Base-by-base conservation (phyloP, 2,113 vertebrate genomes). In the Prietella phreatophila region DNA sequence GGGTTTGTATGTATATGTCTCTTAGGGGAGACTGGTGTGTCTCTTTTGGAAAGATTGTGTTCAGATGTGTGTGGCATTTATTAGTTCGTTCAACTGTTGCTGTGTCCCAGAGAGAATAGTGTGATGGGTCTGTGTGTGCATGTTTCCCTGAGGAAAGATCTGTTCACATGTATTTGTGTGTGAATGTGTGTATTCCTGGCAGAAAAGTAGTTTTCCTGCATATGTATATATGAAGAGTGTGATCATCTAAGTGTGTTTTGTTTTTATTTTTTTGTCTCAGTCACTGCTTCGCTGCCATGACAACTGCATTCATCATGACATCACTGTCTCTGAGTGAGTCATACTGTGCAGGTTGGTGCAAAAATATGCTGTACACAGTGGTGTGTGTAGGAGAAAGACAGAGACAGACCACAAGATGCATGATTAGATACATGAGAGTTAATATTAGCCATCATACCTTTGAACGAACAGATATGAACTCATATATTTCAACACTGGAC, bases 261-360 rank as follows among this genome's bases (percentile, higher is more conserved):
- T n/a, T 19, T 58, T 5, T 61, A 9, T 61, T 13, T 82, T 36
- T 88, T 65, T 56, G 76, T 36, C 71, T 75, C 60, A 67, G 88
- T 88, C 86, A 90, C 86, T 13, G 83, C 81, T 47, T 33, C 60
- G 93, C 94, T 93, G 86, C 93, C 93, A 93, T 93, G 93, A 91
- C 86, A 94, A 95, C 94, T 91, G 90, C 89, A 71, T 91, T 65
- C 56, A 84, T 50, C 88, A 88, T 94, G 95, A 95, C 92, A 91
- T 94, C 94, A 94, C 82, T 91, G 93, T 92, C 90, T 92, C 86
- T 90, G 76, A 90, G 91, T 94, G 94, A 94, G 92, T 95, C 95
- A 93, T 91, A 65, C 88, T 90, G 83, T 63, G 80, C 89, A 85
- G 88, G 90, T 89, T 82, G 61, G 27, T 58, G 69, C 30, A 88